phyloP scores from a whole-genome alignment of 2,888 invertebrate species.

The Gibbula magus region DNA sequence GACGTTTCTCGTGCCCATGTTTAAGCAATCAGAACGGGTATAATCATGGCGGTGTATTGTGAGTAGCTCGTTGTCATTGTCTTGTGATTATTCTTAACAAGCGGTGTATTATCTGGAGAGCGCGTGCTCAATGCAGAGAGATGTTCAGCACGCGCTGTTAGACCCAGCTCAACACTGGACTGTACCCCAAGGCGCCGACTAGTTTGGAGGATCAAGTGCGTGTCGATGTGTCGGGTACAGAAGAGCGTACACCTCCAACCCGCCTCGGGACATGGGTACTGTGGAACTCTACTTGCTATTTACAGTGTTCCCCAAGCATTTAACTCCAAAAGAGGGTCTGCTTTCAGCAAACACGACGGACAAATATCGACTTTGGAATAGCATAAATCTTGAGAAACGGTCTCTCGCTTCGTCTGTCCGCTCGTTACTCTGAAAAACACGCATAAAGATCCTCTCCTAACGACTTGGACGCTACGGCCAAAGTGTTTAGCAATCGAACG shows the following conservation, averaged over 20 bases:
- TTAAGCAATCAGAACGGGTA: neutral
- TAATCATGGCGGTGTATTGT: too few species aligned
- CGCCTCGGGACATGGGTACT: too few species aligned
- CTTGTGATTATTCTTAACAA: neutral
- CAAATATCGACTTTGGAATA: constrained; percentile 25
- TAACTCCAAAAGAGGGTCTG: neutral
- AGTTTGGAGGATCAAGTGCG: neutral
- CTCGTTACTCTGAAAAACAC: neutral
- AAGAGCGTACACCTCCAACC: too few species aligned
- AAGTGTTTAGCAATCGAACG: constrained; percentile 20
- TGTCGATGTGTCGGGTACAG: too few species aligned
- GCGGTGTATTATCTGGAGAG: neutral
- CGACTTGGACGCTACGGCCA: neutral
- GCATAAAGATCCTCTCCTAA: constrained; percentile 5
- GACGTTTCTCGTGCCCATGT: neutral
- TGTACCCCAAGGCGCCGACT: neutral
- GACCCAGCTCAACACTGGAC: neutral
- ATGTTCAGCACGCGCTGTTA: neutral
- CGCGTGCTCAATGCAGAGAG: neutral
- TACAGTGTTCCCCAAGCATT: neutral
- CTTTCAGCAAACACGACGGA: constrained; percentile 22
- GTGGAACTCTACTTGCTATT: neutral
- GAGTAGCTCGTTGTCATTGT: neutral
- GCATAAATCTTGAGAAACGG: constrained; percentile 22
- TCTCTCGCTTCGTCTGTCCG: neutral